Conservation (phyloP, 2,888 invertebrate genomes). For the Leptinotarsa juncta region DNA sequence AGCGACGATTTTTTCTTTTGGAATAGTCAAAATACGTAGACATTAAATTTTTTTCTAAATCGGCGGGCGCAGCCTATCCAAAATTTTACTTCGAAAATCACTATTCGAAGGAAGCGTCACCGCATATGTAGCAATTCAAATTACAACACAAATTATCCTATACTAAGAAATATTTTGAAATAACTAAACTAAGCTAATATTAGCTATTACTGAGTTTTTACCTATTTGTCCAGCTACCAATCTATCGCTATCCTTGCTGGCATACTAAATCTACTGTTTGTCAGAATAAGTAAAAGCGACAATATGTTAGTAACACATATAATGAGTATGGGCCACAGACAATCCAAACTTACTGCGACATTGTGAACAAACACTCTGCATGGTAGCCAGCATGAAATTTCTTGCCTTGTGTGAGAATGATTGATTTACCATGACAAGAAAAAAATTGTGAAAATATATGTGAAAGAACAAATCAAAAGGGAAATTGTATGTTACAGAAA, state of each 20-base stretch:
- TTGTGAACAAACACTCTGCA: constrained; percentile 64
- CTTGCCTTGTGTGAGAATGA: constrained; percentile 61
- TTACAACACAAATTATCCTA: neutral
- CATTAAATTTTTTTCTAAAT: too few species aligned
- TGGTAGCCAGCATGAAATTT: constrained; percentile 65
- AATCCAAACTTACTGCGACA: constrained; percentile 65
- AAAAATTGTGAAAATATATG: constrained; percentile 37
- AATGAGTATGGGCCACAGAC: constrained; percentile 41
- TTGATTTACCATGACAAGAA: constrained; percentile 47
- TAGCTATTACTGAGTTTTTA: constrained; percentile 3
- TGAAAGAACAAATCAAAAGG: constrained; percentile 28
- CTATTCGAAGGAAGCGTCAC: neutral
- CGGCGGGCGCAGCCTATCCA: too few species aligned
- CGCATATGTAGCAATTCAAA: neutral
- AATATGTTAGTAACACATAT: constrained; percentile 40
- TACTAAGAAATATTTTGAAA: neutral
- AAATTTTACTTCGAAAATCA: too few species aligned
- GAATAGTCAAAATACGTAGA: too few species aligned
- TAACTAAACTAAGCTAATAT: constrained; percentile 6
- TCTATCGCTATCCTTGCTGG: constrained; percentile 24
- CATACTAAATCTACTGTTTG: constrained; percentile 13
- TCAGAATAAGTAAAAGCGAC: constrained; percentile 20
- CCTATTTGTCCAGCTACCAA: constrained; percentile 24
- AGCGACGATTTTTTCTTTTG: too few species aligned
- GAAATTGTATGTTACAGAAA: constrained; percentile 25